These are phyloP conservation scores for Coenobita brevimanus DNA, from an alignment of 1,140 invertebrate species.

Conservation along the genomic window DNA sequence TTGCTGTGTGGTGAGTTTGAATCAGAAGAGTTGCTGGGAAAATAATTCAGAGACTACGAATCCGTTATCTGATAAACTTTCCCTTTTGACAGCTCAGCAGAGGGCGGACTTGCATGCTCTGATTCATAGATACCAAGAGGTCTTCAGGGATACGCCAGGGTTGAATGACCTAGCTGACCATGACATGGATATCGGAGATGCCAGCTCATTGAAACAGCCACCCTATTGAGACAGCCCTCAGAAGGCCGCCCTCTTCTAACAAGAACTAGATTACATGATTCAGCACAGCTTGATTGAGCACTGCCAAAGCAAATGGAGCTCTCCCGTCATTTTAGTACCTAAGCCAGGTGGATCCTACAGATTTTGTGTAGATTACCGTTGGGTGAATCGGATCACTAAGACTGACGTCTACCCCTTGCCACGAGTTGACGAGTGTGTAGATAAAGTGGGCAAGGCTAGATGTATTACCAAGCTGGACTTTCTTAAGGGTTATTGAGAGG, in stretches of 20 bases:
- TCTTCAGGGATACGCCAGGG: too few species aligned
- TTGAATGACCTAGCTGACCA: neutral
- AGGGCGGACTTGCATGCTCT: too few species aligned
- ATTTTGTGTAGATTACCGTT: too few species aligned
- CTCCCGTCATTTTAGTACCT: too few species aligned
- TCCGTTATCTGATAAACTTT: too few species aligned
- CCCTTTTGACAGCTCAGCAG: too few species aligned
- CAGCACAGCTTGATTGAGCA: neutral
- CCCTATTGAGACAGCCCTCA: neutral
- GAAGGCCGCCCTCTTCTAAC: neutral
- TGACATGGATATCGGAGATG: conserved; percentile 2
- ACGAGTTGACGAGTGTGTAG: neutral
- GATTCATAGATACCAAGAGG: too few species aligned
- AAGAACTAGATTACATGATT: neutral
- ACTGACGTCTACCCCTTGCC: neutral
- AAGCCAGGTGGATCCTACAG: neutral
- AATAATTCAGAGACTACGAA: too few species aligned
- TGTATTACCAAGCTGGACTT: conserved; percentile 1
- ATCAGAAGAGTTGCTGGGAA: too few species aligned
- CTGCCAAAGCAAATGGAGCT: too few species aligned
- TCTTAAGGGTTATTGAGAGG: conserved; percentile 1
- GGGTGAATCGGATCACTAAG: too few species aligned
- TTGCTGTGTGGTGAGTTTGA: too few species aligned
- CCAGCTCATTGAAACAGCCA: neutral
- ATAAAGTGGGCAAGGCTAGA: neutral